These are phyloP conservation scores for Rotaria magnacalcarata DNA, from an alignment of 2,888 invertebrate genomes.

Conservation along the genomic window DNA sequence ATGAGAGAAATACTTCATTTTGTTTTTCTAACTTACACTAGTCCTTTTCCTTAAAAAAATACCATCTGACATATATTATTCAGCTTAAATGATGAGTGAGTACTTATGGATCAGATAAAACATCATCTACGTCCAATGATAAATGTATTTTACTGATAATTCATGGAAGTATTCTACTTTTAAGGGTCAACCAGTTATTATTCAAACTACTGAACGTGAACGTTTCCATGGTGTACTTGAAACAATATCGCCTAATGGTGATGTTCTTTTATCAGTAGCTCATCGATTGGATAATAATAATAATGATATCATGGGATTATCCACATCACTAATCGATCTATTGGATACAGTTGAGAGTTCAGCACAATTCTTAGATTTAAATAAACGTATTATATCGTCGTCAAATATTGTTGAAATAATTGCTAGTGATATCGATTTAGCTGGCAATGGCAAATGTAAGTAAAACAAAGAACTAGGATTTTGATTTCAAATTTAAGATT, in stretches of 20 bases:
- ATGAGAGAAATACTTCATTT: no score
- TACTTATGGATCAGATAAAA: no score
- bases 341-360: background rate
- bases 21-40: no score
- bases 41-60: no score
- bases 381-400: background rate
- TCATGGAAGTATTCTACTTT: no score
- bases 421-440: background rate
- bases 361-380: background rate
- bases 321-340: background rate
- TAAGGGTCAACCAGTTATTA: slow-evolving; percentile 3
- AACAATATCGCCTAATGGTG: slow-evolving; percentile 4
- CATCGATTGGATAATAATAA: slow-evolving; percentile 31
- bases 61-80: no score
- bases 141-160: background rate
- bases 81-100: no score
- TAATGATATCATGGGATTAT: background rate
- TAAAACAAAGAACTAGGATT: background rate
- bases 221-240: slow-evolving; percentile 29
- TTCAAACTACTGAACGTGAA: background rate
- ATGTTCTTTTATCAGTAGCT: background rate
- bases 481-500: no score
- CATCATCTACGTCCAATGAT: no score
- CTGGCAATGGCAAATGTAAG: background rate
- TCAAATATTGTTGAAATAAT: slow-evolving; percentile 6